Base-by-base conservation (phyloP, 2,888 invertebrate species). In the Leptogaster cylindrica region DNA sequence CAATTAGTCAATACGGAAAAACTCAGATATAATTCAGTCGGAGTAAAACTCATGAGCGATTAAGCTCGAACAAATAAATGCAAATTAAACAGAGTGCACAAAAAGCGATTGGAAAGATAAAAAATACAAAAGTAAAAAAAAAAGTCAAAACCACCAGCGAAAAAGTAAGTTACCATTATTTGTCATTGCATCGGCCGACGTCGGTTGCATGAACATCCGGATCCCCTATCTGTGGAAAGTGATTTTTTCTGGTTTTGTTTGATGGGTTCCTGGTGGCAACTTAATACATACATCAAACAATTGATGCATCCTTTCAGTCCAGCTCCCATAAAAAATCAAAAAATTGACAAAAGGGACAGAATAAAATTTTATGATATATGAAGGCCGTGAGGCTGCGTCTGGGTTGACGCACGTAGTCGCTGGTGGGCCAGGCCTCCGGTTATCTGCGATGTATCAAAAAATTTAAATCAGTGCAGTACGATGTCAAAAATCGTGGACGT, bases 281-380 rank as follows among this genome's bases (percentile, higher is more conserved):
- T 55, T 55, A 55, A 55, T 55, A 39, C 55, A 55, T 55, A 55
- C 39, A 55, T 55, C 55, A 55, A 55, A 55, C 55, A 55, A 55
- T 39, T 55, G 55, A 39, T 55, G 55, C 39, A 55, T 36, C 39
- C 55, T 39, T 55, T 55, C 55, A 55, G 55, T 55, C 39, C n/a
- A n/a, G 36, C 39, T 23, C 39, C 31, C 55, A 5, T 23, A 36
- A 20, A 23, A 20, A 55, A 36, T 50, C 27, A 55, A 55, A 55
- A 55, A 36, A 36, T 28, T 18, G 3, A 7, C 36, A 39, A 55
- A 55, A 55, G 31, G 25, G 10, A n/a, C 23, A 10, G 23, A 55
- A 48, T 25, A 36, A 36, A 55, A 55, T 55, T 55, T 55, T 55
- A 55, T 55, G 23, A 55, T 3, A 55, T 55, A 55, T 55, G 55